These are phyloP conservation scores for Epinotia bilunana DNA, from an alignment of 2,888 invertebrate genomes.

Conservation along the genomic window DNA sequence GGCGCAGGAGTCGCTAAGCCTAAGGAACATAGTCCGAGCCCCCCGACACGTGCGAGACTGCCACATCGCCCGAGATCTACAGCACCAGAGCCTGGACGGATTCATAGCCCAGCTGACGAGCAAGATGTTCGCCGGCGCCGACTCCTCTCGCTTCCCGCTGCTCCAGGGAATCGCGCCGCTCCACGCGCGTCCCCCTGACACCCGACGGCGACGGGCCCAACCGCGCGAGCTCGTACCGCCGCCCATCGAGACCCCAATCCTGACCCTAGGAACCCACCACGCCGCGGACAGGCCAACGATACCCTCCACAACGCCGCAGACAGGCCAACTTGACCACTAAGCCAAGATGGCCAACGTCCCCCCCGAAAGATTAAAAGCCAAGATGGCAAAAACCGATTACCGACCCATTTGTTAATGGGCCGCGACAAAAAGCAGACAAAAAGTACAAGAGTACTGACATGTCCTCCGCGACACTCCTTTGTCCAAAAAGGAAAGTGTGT, in stretches of 20 bases:
- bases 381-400: too few relatives aligned
- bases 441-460: too few relatives aligned
- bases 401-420: too few relatives aligned
- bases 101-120: background rate
- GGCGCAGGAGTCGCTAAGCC: background rate
- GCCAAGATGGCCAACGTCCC: too few relatives aligned
- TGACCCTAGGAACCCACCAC: conserved; percentile 58
- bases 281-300: conserved; percentile 62
- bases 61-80: too few relatives aligned
- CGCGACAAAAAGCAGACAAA: too few relatives aligned
- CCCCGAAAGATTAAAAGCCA: too few relatives aligned
- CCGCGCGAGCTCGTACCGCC: conserved; percentile 48
- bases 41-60: background rate
- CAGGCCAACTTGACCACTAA: conserved; percentile 47
- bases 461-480: too few relatives aligned
- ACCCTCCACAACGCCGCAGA: conserved; percentile 55
- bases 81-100: background rate
- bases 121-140: background rate
- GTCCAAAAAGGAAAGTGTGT: too few relatives aligned
- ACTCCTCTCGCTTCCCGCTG: background rate
- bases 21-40: conserved; percentile 12
- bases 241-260: background rate
- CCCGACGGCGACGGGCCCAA: conserved; percentile 48
- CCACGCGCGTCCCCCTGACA: background rate
- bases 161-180: background rate